A percentile compares a stretch with the other conserved stretches of the same genome.
Evolutionary conservation across 1,140 invertebrate species (phyloP).

Genomic region (Leptopilina boulardi): DNA sequence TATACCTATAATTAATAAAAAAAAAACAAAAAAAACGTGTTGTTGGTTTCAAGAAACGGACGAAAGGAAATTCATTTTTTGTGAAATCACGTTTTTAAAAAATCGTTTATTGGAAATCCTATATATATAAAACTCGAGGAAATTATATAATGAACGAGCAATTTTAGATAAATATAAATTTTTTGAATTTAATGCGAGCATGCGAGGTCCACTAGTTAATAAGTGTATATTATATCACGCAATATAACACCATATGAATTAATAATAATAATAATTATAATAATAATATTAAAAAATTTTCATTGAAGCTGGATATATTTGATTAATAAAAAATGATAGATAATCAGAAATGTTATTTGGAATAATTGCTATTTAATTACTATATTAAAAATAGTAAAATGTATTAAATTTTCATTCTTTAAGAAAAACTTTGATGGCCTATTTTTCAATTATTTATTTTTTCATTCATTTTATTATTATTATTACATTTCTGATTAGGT

Average conservation of each 20-base stretch:
- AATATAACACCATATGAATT: constrained; percentile 15
- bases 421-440: not conserved
- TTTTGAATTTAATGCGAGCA: constrained; percentile 38
- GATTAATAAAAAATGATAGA: not conserved
- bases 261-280: constrained; percentile 21
- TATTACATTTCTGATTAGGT: not conserved
- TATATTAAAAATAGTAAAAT: too few species aligned
- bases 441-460: not conserved
- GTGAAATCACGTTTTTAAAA: not conserved
- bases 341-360: not conserved
- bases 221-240: constrained; percentile 40
- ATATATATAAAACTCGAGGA: constrained; percentile 17
- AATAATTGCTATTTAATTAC: too few species aligned
- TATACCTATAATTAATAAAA: constrained; percentile 41
- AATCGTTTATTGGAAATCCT: constrained; percentile 29
- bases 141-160: constrained; percentile 21
- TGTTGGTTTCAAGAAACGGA: not conserved
- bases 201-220: constrained; percentile 42
- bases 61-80: constrained; percentile 14
- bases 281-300: not conserved
- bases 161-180: constrained; percentile 42
- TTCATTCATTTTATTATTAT: not conserved
- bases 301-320: constrained; percentile 31
- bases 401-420: too few species aligned
- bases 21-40: too few species aligned